phyloP scores from a whole-genome alignment of 1,140 invertebrate species.

The Maniola jurtina region DNA sequence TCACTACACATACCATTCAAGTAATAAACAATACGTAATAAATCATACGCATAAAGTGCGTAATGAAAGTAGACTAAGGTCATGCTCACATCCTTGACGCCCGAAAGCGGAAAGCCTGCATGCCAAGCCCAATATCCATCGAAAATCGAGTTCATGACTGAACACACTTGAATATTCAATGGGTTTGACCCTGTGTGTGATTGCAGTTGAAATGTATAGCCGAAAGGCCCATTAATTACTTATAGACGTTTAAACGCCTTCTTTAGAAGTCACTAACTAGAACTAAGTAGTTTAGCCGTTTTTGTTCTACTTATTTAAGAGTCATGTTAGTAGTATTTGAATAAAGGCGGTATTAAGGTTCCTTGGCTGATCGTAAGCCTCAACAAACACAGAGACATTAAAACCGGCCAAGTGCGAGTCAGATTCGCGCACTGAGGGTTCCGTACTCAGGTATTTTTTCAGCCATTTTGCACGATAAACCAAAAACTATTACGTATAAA shows the following conservation, averaged over 20 bases:
- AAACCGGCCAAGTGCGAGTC: too few relatives aligned
- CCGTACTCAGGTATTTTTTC: too few relatives aligned
- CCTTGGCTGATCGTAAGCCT: too few relatives aligned
- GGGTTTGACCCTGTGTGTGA: constrained; percentile 19
- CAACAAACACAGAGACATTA: too few relatives aligned
- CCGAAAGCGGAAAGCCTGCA: constrained; percentile 29
- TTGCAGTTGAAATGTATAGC: constrained; percentile 3
- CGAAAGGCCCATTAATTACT: constrained; percentile 9
- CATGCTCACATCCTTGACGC: constrained; percentile 23
- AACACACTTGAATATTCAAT: constrained; percentile 23
- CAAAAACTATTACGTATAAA: too few relatives aligned
- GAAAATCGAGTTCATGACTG: constrained; percentile 25
- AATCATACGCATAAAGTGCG: constrained; percentile 11
- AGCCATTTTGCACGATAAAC: too few relatives aligned
- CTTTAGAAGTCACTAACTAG: neutral
- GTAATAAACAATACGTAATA: neutral
- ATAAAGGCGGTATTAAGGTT: neutral
- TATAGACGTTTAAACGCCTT: constrained; percentile 1
- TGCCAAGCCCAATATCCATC: constrained; percentile 21
- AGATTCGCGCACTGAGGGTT: too few relatives aligned
- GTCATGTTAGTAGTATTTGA: constrained; percentile 1
- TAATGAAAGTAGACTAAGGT: constrained; percentile 35
- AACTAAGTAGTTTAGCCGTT: neutral
- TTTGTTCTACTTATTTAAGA: constrained; percentile 7
- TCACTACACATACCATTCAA: neutral